These are phyloP conservation scores for Drosophila prolongata DNA, from an alignment of 2,888 invertebrate genomes.

Conservation along the genomic window DNA sequence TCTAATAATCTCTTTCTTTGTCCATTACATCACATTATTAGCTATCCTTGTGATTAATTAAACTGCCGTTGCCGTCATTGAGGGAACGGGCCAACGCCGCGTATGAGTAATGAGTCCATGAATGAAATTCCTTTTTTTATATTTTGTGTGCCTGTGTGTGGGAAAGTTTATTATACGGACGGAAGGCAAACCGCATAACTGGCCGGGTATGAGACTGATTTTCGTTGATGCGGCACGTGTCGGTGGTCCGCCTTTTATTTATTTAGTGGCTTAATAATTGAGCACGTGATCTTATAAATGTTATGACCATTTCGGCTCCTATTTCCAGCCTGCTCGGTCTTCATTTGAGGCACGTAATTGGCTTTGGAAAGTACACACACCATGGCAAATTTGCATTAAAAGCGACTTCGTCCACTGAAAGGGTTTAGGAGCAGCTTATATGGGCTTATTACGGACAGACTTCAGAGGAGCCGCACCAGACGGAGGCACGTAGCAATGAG, in stretches of 20 bases:
- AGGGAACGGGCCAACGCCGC: conserved; percentile 42
- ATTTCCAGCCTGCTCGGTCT: conserved; percentile 29
- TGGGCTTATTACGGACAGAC: conserved; percentile 59
- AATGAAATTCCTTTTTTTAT: conserved; percentile 42
- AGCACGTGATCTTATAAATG: conserved; percentile 78
- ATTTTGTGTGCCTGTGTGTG: conserved; percentile 22
- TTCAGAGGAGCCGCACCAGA: conserved; percentile 20
- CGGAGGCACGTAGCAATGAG: conserved; percentile 34
- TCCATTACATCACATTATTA: conserved; percentile 38
- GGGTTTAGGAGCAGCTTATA: conserved; percentile 76
- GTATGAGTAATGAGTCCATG: conserved; percentile 73
- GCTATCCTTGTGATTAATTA: conserved; percentile 64
- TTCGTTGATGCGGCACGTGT: conserved; percentile 61
- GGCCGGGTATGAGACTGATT: conserved; percentile 19
- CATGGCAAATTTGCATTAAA: conserved; percentile 74
- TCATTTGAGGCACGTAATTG: conserved; percentile 76
- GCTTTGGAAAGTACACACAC: conserved; percentile 73
- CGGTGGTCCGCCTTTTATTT: conserved; percentile 68
- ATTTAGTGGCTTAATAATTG: conserved; percentile 80
- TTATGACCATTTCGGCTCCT: conserved; percentile 47
- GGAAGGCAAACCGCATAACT: conserved; percentile 28
- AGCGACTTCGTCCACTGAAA: conserved; percentile 59
- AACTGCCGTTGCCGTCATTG: conserved; percentile 56
- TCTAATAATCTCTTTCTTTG: conserved; percentile 21
- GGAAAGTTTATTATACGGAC: conserved; percentile 35